Conservation (phyloP, 2,888 invertebrate species). For the Hydrotaea cyrtoneurina region DNA sequence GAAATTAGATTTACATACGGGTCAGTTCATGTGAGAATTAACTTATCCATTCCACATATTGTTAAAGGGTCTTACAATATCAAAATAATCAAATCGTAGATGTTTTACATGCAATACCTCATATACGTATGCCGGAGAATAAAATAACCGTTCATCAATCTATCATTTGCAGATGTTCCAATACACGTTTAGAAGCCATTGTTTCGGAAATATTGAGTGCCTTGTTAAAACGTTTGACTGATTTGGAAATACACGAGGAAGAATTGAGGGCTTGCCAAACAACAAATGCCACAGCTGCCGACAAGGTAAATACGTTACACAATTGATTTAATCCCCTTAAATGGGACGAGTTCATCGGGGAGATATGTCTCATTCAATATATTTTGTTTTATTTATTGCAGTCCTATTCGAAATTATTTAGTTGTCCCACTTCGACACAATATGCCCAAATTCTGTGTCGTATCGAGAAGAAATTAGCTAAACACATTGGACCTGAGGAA, state of each 20-base stretch:
- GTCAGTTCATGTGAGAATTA: neutral
- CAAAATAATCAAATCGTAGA: too few species aligned
- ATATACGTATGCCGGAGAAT: neutral
- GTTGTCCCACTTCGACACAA: conserved; percentile 79
- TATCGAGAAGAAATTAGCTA: conserved; percentile 80
- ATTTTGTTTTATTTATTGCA: conserved; percentile 46
- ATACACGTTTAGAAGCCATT: conserved; percentile 79
- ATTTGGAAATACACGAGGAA: conserved; percentile 81
- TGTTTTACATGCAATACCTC: too few species aligned
- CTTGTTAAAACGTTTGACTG: conserved; percentile 81
- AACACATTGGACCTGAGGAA: conserved; percentile 80
- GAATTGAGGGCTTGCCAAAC: conserved; percentile 80
- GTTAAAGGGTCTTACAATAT: too few species aligned
- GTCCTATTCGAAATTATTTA: conserved; percentile 72
- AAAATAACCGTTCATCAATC: neutral
- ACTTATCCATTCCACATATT: neutral
- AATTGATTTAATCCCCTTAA: conserved; percentile 16
- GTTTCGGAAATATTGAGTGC: conserved; percentile 81
- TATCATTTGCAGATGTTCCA: conserved; percentile 77
- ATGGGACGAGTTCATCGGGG: too few species aligned
- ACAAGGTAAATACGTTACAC: conserved; percentile 73
- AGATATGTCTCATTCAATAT: conserved; percentile 26
- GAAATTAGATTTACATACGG: neutral
- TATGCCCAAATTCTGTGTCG: conserved; percentile 80
- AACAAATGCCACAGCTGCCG: conserved; percentile 69